Evolutionary conservation across 2,888 invertebrate species (phyloP).

Genomic region (Cerastis leucographa): DNA sequence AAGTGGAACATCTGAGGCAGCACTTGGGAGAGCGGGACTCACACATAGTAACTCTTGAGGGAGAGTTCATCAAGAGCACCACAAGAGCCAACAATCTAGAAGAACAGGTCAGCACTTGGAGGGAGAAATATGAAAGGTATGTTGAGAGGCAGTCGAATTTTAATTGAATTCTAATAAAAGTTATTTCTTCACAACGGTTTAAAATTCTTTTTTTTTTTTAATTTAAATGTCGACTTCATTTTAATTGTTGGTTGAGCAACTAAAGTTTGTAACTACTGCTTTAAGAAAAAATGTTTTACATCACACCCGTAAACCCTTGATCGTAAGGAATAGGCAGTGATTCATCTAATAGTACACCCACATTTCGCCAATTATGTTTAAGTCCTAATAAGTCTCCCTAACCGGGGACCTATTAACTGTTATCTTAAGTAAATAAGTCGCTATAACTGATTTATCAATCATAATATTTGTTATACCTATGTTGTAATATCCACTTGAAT

Average conservation of each 20-base stretch:
- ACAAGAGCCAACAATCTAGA: constrained; percentile 94
- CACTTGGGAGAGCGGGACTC: constrained; percentile 95
- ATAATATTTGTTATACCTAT: background rate
- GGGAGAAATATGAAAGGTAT: constrained; percentile 97
- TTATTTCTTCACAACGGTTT: background rate
- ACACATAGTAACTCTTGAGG: constrained; percentile 96
- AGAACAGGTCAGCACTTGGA: constrained; percentile 96
- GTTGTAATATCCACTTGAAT: background rate
- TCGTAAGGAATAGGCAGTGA: too few species aligned
- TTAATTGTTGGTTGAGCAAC: background rate
- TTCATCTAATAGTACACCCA: too few species aligned
- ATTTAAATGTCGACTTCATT: background rate
- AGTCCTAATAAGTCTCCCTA: too few species aligned
- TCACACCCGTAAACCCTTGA: too few species aligned
- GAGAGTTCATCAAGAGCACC: constrained; percentile 95
- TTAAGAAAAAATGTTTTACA: background rate
- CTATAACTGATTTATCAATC: background rate
- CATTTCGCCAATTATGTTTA: too few species aligned
- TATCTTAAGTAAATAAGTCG: background rate
- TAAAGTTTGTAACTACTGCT: background rate
- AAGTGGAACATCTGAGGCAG: constrained; percentile 96
- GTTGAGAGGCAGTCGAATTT: background rate
- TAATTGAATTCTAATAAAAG: background rate
- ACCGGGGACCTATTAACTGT: too few species aligned
- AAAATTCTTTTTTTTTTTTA: background rate